phyloP scores from a whole-genome alignment of 2,888 invertebrate genomes.

The Sipha maydis region DNA sequence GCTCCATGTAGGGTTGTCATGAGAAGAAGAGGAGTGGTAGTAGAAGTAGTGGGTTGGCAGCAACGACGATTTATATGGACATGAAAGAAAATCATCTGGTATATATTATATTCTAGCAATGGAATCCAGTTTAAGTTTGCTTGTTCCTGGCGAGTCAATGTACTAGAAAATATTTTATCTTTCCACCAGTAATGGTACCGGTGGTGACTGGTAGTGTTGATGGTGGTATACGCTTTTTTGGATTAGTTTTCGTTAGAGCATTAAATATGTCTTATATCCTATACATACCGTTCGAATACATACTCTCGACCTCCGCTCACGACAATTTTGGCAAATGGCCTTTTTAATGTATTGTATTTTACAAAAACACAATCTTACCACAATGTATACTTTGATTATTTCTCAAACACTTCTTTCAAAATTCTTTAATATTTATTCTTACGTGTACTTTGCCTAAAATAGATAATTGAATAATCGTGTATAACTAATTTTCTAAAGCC shows the following conservation, averaged over 20 bases:
- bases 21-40: background rate
- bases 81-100: conserved; percentile 39
- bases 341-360: too few relatives aligned
- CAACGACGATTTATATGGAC: conserved; percentile 27
- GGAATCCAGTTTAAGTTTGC: conserved; percentile 45
- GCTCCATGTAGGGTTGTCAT: conserved; percentile 34
- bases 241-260: background rate
- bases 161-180: conserved; percentile 58
- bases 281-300: too few relatives aligned
- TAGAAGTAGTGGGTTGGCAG: background rate
- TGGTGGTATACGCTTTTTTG: background rate
- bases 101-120: conserved; percentile 31
- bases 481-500: conserved; percentile 21
- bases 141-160: conserved; percentile 51
- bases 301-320: too few relatives aligned
- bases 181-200: background rate
- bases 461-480: background rate
- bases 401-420: too few relatives aligned
- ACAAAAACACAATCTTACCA: too few relatives aligned
- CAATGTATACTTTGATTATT: too few relatives aligned
- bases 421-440: too few relatives aligned
- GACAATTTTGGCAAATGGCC: too few relatives aligned
- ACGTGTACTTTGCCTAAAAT: background rate
- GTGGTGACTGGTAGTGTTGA: background rate
- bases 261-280: background rate